Conservation (phyloP, 35 echinoderm and acorn worm genomes). For the Chiridota heheva region DNA sequence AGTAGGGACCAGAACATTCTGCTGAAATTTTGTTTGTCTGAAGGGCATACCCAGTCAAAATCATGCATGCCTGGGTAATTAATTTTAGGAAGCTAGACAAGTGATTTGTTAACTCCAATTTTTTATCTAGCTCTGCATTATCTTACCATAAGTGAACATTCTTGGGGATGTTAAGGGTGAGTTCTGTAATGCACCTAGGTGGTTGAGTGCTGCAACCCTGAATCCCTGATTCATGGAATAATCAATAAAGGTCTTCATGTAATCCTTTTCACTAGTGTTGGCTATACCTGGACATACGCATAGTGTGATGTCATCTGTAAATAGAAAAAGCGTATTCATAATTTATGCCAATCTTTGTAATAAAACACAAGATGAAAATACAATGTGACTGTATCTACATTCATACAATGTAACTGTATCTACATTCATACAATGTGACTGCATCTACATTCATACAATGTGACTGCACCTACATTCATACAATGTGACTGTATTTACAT, state of each 20-base stretch:
- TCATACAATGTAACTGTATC: background rate
- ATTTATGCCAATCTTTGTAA: background rate
- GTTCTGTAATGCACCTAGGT: conserved; percentile 73
- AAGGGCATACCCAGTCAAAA: too few species aligned
- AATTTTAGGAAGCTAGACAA: too few species aligned
- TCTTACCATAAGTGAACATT: conserved; percentile 93
- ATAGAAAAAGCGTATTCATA: background rate
- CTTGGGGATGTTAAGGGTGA: conserved; percentile 80
- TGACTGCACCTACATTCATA: background rate
- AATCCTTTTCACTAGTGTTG: conserved; percentile 83
- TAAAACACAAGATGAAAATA: background rate
- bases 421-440: background rate
- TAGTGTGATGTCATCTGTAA: conserved; percentile 71
- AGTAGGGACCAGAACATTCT: too few species aligned
- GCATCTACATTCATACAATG: background rate
- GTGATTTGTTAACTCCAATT: background rate
- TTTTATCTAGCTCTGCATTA: background rate
- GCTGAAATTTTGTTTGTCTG: too few species aligned
- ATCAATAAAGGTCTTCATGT: conserved; percentile 72
- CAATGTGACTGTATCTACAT: background rate
- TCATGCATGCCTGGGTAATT: too few species aligned
- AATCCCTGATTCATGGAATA: conserved; percentile 79
- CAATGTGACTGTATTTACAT: background rate
- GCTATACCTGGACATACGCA: conserved; percentile 89
- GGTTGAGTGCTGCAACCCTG: conserved; percentile 83